phyloP scores from a whole-genome alignment of 2,888 invertebrate species.

The Herminia tarsipennalis region DNA sequence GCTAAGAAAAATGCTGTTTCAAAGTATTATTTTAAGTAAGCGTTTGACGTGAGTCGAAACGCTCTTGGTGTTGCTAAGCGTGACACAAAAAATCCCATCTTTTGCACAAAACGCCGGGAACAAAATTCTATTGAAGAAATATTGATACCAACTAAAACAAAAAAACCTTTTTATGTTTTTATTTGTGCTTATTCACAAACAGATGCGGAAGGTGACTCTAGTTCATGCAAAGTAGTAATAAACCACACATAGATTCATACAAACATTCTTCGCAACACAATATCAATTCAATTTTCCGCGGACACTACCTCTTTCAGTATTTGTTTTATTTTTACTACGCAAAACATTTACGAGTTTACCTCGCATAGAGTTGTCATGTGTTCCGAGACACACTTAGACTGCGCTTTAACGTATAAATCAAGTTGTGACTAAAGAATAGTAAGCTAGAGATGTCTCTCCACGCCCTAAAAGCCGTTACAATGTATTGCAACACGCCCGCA shows the following conservation, averaged over 20 bases:
- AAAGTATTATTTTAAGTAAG: no score
- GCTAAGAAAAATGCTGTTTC: no score
- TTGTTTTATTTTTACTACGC: slow-evolving; percentile 37
- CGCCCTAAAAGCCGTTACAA: slow-evolving; percentile 36
- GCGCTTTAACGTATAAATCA: slow-evolving; percentile 45
- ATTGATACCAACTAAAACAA: no score
- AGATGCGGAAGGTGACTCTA: no score
- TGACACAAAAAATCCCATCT: no score
- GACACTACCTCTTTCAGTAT: slow-evolving; percentile 21
- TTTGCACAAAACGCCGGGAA: no score
- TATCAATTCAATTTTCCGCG: slow-evolving; percentile 38
- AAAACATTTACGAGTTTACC: slow-evolving; percentile 32
- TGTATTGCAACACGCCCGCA: slow-evolving; percentile 21
- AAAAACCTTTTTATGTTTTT: no score
- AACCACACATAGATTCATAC: slow-evolving; percentile 18
- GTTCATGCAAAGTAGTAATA: slow-evolving; percentile 8
- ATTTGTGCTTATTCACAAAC: no score
- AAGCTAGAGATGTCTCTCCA: slow-evolving; percentile 39
- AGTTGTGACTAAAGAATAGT: slow-evolving; percentile 52
- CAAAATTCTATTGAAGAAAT: no score
- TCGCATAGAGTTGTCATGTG: slow-evolving; percentile 38
- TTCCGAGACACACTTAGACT: slow-evolving; percentile 7
- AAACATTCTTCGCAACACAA: slow-evolving; percentile 16
- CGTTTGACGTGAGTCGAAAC: no score
- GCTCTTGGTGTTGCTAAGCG: no score